These are phyloP conservation scores for Anagrus nilaparvatae DNA, from an alignment of 1,140 invertebrate species.

Conservation along the genomic window DNA sequence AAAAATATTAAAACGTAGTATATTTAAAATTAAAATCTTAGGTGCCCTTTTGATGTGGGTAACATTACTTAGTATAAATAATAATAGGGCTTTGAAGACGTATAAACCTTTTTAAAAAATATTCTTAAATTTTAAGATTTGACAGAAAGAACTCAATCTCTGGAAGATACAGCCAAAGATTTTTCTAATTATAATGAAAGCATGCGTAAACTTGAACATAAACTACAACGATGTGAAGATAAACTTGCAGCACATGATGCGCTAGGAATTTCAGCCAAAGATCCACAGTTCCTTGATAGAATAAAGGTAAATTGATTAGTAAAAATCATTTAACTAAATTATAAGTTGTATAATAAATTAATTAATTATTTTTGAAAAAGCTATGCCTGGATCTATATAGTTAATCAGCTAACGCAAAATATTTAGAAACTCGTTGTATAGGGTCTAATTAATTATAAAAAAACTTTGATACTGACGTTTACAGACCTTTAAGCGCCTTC, in stretches of 20 bases:
- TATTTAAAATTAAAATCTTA: too few relatives aligned
- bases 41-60: too few relatives aligned
- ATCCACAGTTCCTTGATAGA: slow-evolving; percentile 72
- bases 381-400: too few relatives aligned
- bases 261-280: slow-evolving; percentile 64
- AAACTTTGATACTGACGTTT: too few relatives aligned
- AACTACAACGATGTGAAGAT: slow-evolving; percentile 79
- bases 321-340: slow-evolving; percentile 2
- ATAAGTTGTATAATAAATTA: background rate
- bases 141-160: slow-evolving; percentile 55
- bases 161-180: slow-evolving; percentile 76
- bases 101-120: too few relatives aligned
- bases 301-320: slow-evolving; percentile 50
- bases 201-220: slow-evolving; percentile 68
- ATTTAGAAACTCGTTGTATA: too few relatives aligned
- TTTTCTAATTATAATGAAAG: slow-evolving; percentile 80
- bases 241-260: slow-evolving; percentile 71
- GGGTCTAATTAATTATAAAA: too few relatives aligned
- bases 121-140: slow-evolving; percentile 32
- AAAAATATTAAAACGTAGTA: too few relatives aligned
- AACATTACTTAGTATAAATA: too few relatives aligned
- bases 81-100: too few relatives aligned
- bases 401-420: too few relatives aligned
- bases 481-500: too few relatives aligned
- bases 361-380: background rate